phyloP scores from a whole-genome alignment of 2,888 invertebrate genomes.

The Drosophila eohydei region DNA sequence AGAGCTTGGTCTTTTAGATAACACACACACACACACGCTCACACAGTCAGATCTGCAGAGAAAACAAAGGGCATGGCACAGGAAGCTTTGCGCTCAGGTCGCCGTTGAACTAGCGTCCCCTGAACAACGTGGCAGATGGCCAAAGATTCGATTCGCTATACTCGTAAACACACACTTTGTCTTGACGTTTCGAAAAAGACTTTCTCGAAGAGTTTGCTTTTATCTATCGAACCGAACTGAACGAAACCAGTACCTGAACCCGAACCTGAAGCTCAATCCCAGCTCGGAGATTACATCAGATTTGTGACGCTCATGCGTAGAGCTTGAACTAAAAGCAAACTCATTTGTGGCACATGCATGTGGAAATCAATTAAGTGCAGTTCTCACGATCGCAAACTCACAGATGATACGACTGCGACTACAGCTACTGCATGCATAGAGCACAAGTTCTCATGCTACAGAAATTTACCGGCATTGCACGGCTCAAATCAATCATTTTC shows the following conservation, averaged over 20 bases:
- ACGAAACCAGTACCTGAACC: neutral
- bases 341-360: conserved; percentile 78
- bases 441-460: conserved; percentile 17
- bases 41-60: neutral
- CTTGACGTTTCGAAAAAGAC: conserved; percentile 10
- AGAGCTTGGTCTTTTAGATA: conserved; percentile 51
- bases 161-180: conserved; percentile 7
- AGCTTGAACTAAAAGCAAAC: conserved; percentile 66
- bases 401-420: conserved; percentile 2
- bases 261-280: conserved; percentile 3
- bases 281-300: conserved; percentile 41
- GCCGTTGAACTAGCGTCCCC: conserved; percentile 11
- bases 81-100: neutral
- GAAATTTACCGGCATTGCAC: neutral
- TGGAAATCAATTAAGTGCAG: conserved; percentile 84
- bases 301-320: conserved; percentile 67
- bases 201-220: neutral
- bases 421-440: conserved; percentile 4
- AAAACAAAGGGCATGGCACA: conserved; percentile 25
- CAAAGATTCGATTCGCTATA: conserved; percentile 20
- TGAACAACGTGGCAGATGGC: conserved; percentile 12
- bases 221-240: conserved; percentile 2
- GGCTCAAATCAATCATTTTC: conserved; percentile 2
- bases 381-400: conserved; percentile 83
- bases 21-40: conserved; percentile 35